Evolutionary conservation across 2,797 vertebrate genomes (phyloP), one percentile per base, ranked within the genome.

Genomic region (Neomorphus geoffroyi): DNA sequence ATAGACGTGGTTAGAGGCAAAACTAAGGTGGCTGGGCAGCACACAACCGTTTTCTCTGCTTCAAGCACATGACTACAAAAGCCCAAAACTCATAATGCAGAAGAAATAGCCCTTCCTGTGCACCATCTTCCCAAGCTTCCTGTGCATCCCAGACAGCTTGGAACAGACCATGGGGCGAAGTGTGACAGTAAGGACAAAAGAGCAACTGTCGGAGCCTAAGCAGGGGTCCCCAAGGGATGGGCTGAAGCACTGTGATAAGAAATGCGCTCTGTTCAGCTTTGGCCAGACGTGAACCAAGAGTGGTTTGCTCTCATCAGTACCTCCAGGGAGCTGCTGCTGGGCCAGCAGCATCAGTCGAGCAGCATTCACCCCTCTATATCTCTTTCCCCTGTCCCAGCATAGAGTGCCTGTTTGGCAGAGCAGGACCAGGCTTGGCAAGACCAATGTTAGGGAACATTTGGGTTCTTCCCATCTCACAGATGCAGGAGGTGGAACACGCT

Each of bases 141-240:
- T 5, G 1, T 56, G 61, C n/a, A 43, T 39, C 48, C 21, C 69
- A 83, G 51, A 57, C 9, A 61, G n/a, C 11, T 48, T 8, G 4
- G 54, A 62, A 17, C 48, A 80, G 53, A 41, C 43, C n/a, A 19
- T 5, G 19, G 10, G 15, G 11, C 1, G 2, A 61, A 35, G 8
- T 37, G 10, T 27, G 32, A 75, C 72, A 85, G 28, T 64, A 45
- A 65, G 62, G 33, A 65, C 37, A 79, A 75, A 93, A 48, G 22
- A 82, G 32, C 21, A 46, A 10, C 26, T 0, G 0, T 22, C 5
- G 21, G 2, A 10, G 2, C 9, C 15, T 41, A 67, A 50, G 58
- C 37, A 89, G 24, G 16, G n/a, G 10, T 83, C 13, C 48, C 27
- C 41, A 51, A 19, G 9, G 60, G 24, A 35, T 39, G 28, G 27